Evolutionary conservation across 2,797 vertebrate genomes (phyloP), one percentile per base, ranked within the genome.

Genomic region (Gallinago solitaria): DNA sequence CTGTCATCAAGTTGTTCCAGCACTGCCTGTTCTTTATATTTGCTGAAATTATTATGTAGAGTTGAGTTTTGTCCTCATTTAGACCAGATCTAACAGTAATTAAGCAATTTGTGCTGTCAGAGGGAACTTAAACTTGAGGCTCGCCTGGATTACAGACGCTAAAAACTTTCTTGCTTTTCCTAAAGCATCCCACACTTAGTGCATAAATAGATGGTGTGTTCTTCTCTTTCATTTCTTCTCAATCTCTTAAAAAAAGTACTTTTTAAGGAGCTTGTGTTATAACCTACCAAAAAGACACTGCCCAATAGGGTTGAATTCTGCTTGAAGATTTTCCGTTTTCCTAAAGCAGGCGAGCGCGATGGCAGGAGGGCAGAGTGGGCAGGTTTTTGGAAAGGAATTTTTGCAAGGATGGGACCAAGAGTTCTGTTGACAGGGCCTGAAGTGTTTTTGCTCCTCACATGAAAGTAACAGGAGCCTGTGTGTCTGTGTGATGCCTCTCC

Each of bases 91-190:
- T 84, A 94, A 54, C n/a, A 81, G 68, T 68, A 94, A 89, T 83
- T 71, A 92, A 84, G 30, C 35, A 82, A 92, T 89, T 77, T 83
- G 28, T 75, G 51, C 71, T 87, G 81, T 90, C 78, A 92, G 75
- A 77, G 60, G 43, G 65, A 94, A 77, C 48, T 45, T 60, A 53
- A 89, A 61, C 21, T 89, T 87, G 48, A 95, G 33, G 32, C 39
- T 37, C 77, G 60, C 25, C 47, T 87, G 56, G 33, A 30, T 67
- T 85, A 70, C n/a, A 80, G 68, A 35, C 6, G 0, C 18, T 60
- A 47, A 76, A 78, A 57, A 2, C n/a, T 37, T 87, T 37, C 64
- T 6, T 0, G 5, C 17, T 84, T 89, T 48, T 79, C 43, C 39
- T 83, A 35, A 75, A 51, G 27, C 0, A 0, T 83, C 23, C 64